These are phyloP conservation scores for Drosophila prostipennis DNA, from an alignment of 2,888 invertebrate species.

Conservation along the genomic window DNA sequence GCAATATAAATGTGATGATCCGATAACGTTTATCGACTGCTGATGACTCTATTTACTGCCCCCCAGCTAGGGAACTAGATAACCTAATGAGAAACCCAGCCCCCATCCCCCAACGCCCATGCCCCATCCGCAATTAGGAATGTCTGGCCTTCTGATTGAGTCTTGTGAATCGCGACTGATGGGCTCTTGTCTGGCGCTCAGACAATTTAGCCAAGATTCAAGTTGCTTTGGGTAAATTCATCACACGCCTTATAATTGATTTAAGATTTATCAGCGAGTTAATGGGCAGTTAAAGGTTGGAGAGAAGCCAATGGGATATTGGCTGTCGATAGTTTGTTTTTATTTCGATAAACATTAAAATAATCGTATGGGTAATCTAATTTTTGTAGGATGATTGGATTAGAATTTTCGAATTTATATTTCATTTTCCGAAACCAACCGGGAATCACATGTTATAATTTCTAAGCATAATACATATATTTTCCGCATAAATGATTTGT, in stretches of 20 bases:
- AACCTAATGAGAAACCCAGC: conserved; percentile 58
- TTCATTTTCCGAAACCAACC: no score
- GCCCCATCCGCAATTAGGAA: conserved; percentile 34
- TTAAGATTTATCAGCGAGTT: conserved; percentile 34
- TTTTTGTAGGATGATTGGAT: no score
- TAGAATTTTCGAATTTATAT: no score
- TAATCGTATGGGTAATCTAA: no score
- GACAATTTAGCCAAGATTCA: conserved; percentile 28
- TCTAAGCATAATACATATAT: neutral
- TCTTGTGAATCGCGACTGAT: conserved; percentile 21
- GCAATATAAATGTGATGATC: conserved; percentile 76
- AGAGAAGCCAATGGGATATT: no score
- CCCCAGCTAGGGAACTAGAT: conserved; percentile 51
- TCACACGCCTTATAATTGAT: conserved; percentile 33
- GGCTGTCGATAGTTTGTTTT: no score
- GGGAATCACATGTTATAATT: neutral
- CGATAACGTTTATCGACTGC: conserved; percentile 73
- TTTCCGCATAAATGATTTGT: neutral
- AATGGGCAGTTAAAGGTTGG: conserved; percentile 37
- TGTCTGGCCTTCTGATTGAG: conserved; percentile 42
- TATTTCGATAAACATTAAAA: no score
- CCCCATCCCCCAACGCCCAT: conserved; percentile 8
- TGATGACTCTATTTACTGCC: conserved; percentile 74
- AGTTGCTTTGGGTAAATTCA: conserved; percentile 11
- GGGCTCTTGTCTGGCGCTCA: conserved; percentile 20